Evolutionary conservation across 2,113 vertebrate species (phyloP).

Genomic region (Chaetops frenatus): DNA sequence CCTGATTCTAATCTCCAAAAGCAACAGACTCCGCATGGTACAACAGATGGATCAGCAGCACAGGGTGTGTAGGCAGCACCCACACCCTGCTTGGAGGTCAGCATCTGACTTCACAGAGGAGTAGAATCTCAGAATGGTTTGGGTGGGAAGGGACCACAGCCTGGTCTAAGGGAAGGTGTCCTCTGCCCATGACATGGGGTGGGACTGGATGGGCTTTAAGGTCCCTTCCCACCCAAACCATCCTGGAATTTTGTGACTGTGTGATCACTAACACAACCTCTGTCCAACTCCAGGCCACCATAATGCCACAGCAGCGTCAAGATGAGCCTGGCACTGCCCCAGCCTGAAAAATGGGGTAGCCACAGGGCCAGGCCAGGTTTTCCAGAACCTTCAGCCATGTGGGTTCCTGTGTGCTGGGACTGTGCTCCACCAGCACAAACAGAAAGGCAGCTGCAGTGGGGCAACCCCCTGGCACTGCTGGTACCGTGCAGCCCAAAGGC

Average conservation of each 20-base stretch:
- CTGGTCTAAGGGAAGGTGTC: neutral
- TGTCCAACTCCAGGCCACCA: neutral
- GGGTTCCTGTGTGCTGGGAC: neutral
- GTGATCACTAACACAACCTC: neutral
- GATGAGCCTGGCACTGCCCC: neutral
- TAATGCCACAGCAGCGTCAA: neutral
- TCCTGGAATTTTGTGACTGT: no score
- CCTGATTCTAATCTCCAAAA: neutral
- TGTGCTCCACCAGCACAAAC: neutral
- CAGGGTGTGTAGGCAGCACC: neutral
- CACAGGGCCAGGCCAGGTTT: neutral
- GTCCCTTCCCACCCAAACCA: neutral
- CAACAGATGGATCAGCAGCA: neutral
- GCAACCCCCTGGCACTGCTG: neutral
- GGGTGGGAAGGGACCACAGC: neutral
- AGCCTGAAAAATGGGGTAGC: neutral
- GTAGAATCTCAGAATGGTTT: neutral
- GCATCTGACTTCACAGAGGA: neutral
- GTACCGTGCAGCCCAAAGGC: neutral
- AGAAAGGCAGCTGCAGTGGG: neutral
- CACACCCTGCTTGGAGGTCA: neutral
- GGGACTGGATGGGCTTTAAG: neutral
- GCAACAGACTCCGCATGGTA: neutral
- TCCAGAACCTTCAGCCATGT: neutral
- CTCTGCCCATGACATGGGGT: neutral